Conservation (phyloP, 2,113 vertebrate species). For the Limanda limanda region DNA sequence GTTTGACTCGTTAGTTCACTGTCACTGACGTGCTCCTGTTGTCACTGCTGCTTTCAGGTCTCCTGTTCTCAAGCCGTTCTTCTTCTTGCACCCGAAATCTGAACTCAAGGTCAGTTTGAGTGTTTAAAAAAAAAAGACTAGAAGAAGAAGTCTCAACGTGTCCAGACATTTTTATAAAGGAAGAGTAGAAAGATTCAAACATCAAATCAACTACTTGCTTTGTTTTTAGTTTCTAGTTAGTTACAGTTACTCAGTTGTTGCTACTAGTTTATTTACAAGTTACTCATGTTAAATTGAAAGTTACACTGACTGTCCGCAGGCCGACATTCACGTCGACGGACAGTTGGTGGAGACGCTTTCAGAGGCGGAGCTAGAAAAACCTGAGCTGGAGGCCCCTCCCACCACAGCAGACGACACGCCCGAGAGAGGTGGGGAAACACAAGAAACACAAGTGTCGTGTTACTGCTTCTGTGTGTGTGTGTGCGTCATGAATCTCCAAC, state of each 20-base stretch:
- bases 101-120: slow-evolving; percentile 70
- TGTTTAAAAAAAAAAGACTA: no score
- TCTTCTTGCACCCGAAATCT: slow-evolving; percentile 86
- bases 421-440: slow-evolving; percentile 67
- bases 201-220: no score
- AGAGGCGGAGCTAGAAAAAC: slow-evolving; percentile 70
- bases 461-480: no score
- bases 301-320: slow-evolving; percentile 64
- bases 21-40: not conserved
- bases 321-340: slow-evolving; percentile 82
- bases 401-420: slow-evolving; percentile 43
- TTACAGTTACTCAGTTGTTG: no score
- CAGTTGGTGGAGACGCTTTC: slow-evolving; percentile 80
- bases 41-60: slow-evolving; percentile 74
- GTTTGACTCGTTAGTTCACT: not conserved
- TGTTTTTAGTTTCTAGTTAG: no score
- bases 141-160: not conserved
- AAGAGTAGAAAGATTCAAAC: no score
- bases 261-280: no score
- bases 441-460: not conserved
- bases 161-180: not conserved
- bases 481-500: not conserved
- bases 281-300: no score
- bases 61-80: slow-evolving; percentile 89
- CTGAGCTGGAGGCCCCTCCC: slow-evolving; percentile 60